Conservation (phyloP, 2,797 vertebrate species). For the Enteromius argenteus region DNA sequence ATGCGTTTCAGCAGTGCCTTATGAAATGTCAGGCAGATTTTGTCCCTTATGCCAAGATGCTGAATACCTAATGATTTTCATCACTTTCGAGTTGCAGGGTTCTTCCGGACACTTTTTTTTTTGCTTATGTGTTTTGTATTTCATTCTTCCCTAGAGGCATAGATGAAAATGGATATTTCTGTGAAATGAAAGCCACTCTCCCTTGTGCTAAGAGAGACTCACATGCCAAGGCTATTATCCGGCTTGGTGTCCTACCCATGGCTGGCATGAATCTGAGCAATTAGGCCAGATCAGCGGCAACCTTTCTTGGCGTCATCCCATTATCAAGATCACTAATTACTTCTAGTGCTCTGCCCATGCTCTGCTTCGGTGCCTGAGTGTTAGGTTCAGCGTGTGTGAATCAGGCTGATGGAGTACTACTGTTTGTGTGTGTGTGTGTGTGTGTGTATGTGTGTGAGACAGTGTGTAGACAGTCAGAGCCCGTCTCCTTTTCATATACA, state of each 20-base stretch:
- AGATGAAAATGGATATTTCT: conserved; percentile 60
- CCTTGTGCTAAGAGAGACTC: conserved; percentile 53
- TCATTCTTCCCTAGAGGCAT: conserved; percentile 58
- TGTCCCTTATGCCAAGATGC: conserved; percentile 51
- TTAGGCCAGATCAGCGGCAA: conserved; percentile 82
- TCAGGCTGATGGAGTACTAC: conserved; percentile 64
- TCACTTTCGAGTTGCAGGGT: conserved; percentile 53
- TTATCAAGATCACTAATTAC: conserved; percentile 86
- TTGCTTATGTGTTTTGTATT: conserved; percentile 56
- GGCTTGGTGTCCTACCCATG: conserved; percentile 71
- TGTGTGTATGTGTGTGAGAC: conserved; percentile 12
- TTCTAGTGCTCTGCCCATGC: conserved; percentile 67
- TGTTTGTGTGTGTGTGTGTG: conserved; percentile 7
- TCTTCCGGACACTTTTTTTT: conserved; percentile 43
- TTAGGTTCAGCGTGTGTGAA: conserved; percentile 60
- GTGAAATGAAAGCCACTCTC: conserved; percentile 53
- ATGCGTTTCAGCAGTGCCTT: conserved; percentile 50
- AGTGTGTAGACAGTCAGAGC: neutral
- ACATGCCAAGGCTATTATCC: conserved; percentile 76
- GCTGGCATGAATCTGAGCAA: conserved; percentile 79
- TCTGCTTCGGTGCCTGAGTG: conserved; percentile 62
- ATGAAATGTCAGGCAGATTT: conserved; percentile 60
- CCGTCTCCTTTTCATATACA: neutral
- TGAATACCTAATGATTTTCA: conserved; percentile 60
- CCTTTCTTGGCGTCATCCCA: conserved; percentile 78